phyloP scores from a whole-genome alignment of 2,888 invertebrate genomes.

The Rotaria macrura region DNA sequence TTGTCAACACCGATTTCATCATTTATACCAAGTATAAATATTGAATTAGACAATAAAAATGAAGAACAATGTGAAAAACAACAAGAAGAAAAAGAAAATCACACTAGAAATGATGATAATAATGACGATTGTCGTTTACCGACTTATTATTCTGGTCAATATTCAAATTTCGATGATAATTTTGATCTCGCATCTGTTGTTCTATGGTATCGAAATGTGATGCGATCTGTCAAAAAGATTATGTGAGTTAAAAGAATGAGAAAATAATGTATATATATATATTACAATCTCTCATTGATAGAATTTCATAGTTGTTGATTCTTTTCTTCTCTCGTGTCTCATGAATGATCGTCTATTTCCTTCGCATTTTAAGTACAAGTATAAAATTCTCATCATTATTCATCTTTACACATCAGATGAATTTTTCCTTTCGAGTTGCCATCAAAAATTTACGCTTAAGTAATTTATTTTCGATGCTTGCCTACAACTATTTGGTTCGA shows the following conservation, averaged over 20 bases:
- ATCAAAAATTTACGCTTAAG: neutral
- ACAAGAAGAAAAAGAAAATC: neutral
- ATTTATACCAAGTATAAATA: neutral
- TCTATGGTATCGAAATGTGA: neutral
- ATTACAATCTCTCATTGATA: too few relatives aligned
- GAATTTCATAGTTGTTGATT: neutral
- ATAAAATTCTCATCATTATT: neutral
- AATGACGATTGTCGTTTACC: neutral
- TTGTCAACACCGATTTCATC: neutral
- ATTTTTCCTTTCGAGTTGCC: neutral
- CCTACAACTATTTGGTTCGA: neutral
- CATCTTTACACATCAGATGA: neutral
- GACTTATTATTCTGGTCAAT: neutral
- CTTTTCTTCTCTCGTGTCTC: neutral
- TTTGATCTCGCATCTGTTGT: constrained; percentile 19
- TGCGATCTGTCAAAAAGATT: constrained; percentile 1
- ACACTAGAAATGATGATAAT: neutral
- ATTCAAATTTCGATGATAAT: neutral
- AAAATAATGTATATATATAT: neutral
- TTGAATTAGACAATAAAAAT: neutral
- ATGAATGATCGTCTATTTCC: neutral
- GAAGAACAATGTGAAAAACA: too few relatives aligned
- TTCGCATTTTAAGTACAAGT: neutral
- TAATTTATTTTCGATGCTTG: neutral
- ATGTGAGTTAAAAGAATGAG: neutral